These are phyloP conservation scores for Drosophila lutescens DNA, from an alignment of 2,888 invertebrate species.

Conservation along the genomic window DNA sequence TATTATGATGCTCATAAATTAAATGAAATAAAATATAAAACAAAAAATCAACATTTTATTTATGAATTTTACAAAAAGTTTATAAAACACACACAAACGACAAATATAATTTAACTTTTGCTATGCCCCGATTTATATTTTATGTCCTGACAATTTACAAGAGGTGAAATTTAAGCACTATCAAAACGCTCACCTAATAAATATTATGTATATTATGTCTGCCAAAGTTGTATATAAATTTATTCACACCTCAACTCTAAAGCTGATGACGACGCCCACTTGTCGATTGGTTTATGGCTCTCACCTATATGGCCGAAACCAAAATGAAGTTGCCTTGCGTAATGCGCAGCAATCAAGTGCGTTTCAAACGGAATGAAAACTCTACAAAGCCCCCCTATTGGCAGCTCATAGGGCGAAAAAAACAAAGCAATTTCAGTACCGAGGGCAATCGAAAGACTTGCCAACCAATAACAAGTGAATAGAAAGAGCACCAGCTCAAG, in stretches of 20 bases:
- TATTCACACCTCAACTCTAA: constrained; percentile 71
- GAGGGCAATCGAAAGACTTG: constrained; percentile 24
- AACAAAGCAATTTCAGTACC: constrained; percentile 45
- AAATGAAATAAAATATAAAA: constrained; percentile 66
- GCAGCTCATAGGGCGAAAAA: constrained; percentile 39
- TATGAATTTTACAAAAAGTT: constrained; percentile 62
- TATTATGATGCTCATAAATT: constrained; percentile 76
- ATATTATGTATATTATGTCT: constrained; percentile 1
- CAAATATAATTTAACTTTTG: constrained; percentile 20
- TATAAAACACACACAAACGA: background rate
- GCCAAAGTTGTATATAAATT: constrained; percentile 58
- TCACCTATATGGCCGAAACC: constrained; percentile 42
- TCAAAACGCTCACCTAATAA: constrained; percentile 40
- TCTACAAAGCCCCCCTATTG: constrained; percentile 53
- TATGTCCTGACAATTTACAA: constrained; percentile 45
- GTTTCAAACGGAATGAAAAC: constrained; percentile 22
- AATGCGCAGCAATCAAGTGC: constrained; percentile 68
- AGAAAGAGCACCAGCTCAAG: constrained; percentile 29
- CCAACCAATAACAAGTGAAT: constrained; percentile 54
- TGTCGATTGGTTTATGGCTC: constrained; percentile 64
- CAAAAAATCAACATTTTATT: constrained; percentile 52
- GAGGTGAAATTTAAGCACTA: constrained; percentile 44
- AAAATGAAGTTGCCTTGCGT: constrained; percentile 78
- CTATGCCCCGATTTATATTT: constrained; percentile 20
- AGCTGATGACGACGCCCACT: constrained; percentile 73